Conservation (phyloP, 2,888 invertebrate species). For the Chymomyza procnemis region DNA sequence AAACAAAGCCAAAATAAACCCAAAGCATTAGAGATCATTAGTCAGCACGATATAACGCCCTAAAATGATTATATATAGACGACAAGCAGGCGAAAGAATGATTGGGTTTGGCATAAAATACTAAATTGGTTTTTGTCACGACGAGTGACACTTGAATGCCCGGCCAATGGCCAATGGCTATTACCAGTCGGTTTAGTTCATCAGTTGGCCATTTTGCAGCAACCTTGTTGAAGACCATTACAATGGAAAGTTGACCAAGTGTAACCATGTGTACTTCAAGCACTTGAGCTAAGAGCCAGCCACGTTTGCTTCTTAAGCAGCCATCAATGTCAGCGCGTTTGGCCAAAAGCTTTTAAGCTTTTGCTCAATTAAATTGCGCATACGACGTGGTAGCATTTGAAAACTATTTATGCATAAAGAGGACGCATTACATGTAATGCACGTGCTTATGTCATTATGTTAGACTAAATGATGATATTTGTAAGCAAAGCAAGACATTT, state of each 20-base stretch:
- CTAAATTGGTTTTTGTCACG: conserved; percentile 36
- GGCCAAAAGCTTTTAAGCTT: neutral
- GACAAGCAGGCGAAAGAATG: neutral
- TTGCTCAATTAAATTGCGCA: neutral
- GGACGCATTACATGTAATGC: no score
- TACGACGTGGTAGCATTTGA: neutral
- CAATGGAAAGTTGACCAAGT: neutral
- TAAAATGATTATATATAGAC: neutral
- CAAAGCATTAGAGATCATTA: neutral
- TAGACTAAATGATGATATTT: no score
- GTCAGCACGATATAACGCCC: neutral
- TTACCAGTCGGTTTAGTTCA: neutral
- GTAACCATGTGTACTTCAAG: neutral
- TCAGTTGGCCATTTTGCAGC: neutral
- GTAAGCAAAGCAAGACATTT: no score
- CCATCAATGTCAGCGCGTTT: neutral
- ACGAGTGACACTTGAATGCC: conserved; percentile 37
- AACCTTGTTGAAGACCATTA: neutral
- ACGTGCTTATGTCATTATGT: no score
- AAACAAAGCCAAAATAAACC: neutral
- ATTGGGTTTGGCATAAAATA: neutral
- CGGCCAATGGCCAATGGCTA: conserved; percentile 8
- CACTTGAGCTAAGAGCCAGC: neutral
- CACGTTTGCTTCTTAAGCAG: neutral
- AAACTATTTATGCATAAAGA: neutral